These are phyloP conservation scores for Eudasyphora cyanicolor DNA, from an alignment of 2,888 invertebrate species.

Conservation along the genomic window DNA sequence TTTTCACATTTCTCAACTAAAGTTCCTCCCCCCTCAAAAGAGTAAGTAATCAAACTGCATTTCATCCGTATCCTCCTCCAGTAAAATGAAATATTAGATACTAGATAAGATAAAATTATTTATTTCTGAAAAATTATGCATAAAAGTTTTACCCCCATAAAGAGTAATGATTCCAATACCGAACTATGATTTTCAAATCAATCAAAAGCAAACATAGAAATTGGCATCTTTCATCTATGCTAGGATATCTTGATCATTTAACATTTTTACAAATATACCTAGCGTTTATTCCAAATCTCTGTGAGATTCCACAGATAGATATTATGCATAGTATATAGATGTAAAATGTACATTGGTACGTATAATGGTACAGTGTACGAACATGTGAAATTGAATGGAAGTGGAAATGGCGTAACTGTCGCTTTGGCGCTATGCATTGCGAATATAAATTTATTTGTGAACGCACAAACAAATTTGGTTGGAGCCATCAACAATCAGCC, in stretches of 20 bases:
- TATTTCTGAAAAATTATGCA: too few relatives aligned
- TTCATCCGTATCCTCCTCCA: too few relatives aligned
- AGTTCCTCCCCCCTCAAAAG: too few relatives aligned
- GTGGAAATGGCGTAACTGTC: constrained; percentile 74
- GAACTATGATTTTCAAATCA: too few relatives aligned
- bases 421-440: constrained; percentile 73
- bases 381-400: constrained; percentile 60
- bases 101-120: too few relatives aligned
- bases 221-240: too few relatives aligned
- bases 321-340: constrained; percentile 35
- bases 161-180: too few relatives aligned
- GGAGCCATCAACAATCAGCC: constrained; percentile 37
- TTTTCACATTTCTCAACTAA: too few relatives aligned
- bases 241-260: background rate
- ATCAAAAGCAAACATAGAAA: too few relatives aligned
- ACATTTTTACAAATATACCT: background rate
- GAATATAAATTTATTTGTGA: constrained; percentile 67
- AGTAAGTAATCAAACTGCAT: too few relatives aligned
- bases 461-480: constrained; percentile 38
- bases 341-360: background rate
- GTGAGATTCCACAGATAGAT: constrained; percentile 24
- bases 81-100: too few relatives aligned
- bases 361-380: constrained; percentile 7
- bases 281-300: background rate
- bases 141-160: too few relatives aligned